Percentiles rank a stretch among this genome's conserved stretches.
Evolutionary conservation across 2,797 vertebrate species (phyloP).

Genomic region (Smutsia temminckii): DNA sequence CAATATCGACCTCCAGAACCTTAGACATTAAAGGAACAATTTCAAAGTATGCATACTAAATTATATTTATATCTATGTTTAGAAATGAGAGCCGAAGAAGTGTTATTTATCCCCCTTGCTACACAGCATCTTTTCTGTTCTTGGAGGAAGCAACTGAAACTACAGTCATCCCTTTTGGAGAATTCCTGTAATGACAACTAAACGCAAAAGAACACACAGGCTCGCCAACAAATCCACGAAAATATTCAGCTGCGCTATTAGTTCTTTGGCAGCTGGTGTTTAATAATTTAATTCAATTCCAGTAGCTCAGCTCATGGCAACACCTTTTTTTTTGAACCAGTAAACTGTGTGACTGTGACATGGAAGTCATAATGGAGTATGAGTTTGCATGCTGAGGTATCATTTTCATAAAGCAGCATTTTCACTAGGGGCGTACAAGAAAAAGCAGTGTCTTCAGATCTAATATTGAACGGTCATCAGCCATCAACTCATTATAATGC

Average conservation of each 20-base stretch:
- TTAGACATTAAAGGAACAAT: constrained; percentile 44
- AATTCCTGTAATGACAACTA: constrained; percentile 24
- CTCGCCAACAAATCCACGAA: constrained; percentile 56
- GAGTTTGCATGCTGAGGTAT: constrained; percentile 81
- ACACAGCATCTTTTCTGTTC: constrained; percentile 34
- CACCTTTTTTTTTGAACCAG: constrained; percentile 67
- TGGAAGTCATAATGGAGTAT: constrained; percentile 76
- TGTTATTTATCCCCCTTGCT: constrained; percentile 40
- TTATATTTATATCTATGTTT: constrained; percentile 44
- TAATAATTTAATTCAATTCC: constrained; percentile 82
- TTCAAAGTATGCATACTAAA: constrained; percentile 26
- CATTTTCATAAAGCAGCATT: constrained; percentile 80
- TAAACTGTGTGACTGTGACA: constrained; percentile 79
- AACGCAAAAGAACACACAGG: constrained; percentile 36
- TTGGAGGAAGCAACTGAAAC: neutral
- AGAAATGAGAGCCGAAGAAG: constrained; percentile 48
- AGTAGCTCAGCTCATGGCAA: constrained; percentile 75
- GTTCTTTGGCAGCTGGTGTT: constrained; percentile 79
- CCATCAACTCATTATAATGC: constrained; percentile 80
- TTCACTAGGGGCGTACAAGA: constrained; percentile 77
- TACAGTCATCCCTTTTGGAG: constrained; percentile 16
- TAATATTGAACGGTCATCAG: constrained; percentile 74
- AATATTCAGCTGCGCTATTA: constrained; percentile 62
- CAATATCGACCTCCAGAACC: neutral
- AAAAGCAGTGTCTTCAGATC: constrained; percentile 75